Percentiles rank a stretch among this genome's conserved stretches.
phyloP scores from a whole-genome alignment of 2,797 vertebrate genomes.

The Smutsia temminckii region DNA sequence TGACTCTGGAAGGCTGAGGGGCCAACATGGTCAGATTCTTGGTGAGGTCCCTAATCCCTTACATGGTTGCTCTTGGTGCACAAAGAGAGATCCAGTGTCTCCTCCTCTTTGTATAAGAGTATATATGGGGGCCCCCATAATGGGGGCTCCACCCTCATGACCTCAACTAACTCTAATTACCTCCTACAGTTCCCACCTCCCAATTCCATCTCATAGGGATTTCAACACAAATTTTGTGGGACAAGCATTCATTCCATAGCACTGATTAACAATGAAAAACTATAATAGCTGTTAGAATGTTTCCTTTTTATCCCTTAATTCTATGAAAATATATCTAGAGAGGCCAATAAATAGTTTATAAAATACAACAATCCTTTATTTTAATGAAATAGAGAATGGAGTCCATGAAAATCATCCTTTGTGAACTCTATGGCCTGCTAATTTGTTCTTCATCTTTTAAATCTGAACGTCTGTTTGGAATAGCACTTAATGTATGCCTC shows the following conservation, averaged over 20 bases:
- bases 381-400: background rate
- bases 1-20: background rate
- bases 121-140: background rate
- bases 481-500: background rate
- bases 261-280: background rate
- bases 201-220: background rate
- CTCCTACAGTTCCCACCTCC: background rate
- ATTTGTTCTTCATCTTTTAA: constrained; percentile 16
- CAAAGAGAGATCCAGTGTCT: background rate
- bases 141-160: background rate
- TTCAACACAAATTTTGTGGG: background rate
- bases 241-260: background rate
- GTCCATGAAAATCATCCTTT: background rate
- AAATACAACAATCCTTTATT: background rate
- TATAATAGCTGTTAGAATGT: background rate
- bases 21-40: background rate
- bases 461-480: background rate
- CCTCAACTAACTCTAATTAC: background rate
- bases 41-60: background rate
- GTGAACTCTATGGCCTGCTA: background rate
- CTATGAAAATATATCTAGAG: constrained; percentile 1
- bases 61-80: background rate
- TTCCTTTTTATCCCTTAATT: background rate
- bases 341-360: background rate
- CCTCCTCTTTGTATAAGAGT: background rate